These are phyloP conservation scores for Brachynemurus nebulosus DNA, from an alignment of 2,888 invertebrate genomes.

Conservation along the genomic window DNA sequence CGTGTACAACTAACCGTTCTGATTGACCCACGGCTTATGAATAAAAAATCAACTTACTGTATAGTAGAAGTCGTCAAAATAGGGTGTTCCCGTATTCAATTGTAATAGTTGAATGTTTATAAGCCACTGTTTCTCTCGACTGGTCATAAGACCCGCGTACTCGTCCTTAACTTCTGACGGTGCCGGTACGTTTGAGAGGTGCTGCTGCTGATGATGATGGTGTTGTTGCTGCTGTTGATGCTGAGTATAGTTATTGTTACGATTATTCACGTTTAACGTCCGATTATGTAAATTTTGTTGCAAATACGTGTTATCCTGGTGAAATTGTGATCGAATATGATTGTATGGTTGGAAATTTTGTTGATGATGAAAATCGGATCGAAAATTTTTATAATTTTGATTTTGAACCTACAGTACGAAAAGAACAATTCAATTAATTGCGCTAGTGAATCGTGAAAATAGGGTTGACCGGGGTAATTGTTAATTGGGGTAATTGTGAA, in stretches of 20 bases:
- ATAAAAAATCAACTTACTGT: constrained; percentile 40
- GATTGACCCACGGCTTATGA: no score
- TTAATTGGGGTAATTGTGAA: no score
- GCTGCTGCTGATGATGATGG: constrained; percentile 18
- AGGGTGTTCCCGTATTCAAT: constrained; percentile 87
- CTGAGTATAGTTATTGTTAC: constrained; percentile 5
- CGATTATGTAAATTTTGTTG: constrained; percentile 24
- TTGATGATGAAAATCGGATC: constrained; percentile 11
- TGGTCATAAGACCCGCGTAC: constrained; percentile 87
- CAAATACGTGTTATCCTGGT: constrained; percentile 25
- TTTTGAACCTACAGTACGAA: constrained; percentile 1
- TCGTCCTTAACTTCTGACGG: constrained; percentile 39
- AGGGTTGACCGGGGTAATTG: no score
- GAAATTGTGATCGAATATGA: constrained; percentile 26
- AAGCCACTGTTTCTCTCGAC: constrained; percentile 90
- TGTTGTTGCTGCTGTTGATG: constrained; percentile 24
- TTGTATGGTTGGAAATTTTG: constrained; percentile 21
- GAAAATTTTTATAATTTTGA: constrained; percentile 5
- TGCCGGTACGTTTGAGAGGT: constrained; percentile 30
- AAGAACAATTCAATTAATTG: no score
- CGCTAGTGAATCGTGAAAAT: no score
- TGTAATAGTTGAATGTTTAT: constrained; percentile 90
- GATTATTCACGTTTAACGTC: neutral
- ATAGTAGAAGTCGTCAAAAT: constrained; percentile 94
- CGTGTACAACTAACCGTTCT: no score